Evolutionary conservation across 2,888 invertebrate species (phyloP).

Genomic region (Hololepta plana): DNA sequence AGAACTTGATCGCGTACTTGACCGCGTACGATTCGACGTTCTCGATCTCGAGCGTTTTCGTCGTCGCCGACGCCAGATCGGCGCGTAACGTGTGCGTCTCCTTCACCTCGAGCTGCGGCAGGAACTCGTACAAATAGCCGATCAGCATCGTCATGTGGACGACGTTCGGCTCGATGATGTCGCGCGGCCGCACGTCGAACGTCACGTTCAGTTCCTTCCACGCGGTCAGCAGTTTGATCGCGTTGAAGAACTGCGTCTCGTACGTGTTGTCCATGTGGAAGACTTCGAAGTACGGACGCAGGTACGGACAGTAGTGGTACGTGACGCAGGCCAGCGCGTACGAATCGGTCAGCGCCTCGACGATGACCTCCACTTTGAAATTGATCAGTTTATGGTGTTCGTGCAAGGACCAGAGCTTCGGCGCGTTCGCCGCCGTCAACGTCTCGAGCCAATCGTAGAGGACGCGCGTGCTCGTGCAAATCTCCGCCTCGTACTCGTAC

Average conservation of each 20-base stretch:
- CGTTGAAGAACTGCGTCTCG: too few species aligned
- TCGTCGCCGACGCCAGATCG: constrained; percentile 27
- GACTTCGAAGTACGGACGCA: constrained; percentile 27
- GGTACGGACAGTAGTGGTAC: constrained; percentile 38
- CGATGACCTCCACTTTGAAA: constrained; percentile 23
- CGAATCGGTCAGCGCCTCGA: constrained; percentile 34
- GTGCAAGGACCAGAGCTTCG: too few species aligned
- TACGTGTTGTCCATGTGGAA: constrained; percentile 30
- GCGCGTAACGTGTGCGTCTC: constrained; percentile 29
- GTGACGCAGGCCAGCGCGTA: constrained; percentile 35
- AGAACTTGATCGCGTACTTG: constrained; percentile 16
- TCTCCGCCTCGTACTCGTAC: constrained; percentile 3
- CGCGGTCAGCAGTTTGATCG: constrained; percentile 32
- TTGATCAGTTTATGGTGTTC: too few species aligned
- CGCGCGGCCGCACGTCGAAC: constrained; percentile 32
- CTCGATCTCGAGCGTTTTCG: constrained; percentile 9
- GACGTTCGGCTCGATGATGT: constrained; percentile 34
- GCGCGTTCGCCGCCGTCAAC: too few species aligned
- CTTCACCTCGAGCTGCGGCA: constrained; percentile 33
- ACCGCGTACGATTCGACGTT: constrained; percentile 8
- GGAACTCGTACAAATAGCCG: constrained; percentile 29
- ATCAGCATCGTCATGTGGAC: constrained; percentile 40
- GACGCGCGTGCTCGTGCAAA: too few species aligned
- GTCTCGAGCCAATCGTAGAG: too few species aligned
- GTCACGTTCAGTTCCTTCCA: constrained; percentile 35